Conservation (phyloP, 53 echinoderm and acorn worm genomes). For the Hippasteria phrygiana region DNA sequence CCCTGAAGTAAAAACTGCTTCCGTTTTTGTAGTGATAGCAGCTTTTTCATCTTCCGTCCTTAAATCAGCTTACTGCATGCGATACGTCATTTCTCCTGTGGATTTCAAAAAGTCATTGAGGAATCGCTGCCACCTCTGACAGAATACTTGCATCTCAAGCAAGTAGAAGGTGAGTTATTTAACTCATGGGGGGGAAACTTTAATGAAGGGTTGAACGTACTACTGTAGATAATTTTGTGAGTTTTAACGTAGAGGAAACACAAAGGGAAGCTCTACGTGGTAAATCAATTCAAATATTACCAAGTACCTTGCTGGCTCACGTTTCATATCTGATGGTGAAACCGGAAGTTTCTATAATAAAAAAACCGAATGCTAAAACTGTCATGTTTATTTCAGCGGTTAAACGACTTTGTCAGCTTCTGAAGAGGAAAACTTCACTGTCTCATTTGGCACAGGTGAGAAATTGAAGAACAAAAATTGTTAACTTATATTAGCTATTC, state of each 20-base stretch:
- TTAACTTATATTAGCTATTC: too few relatives aligned
- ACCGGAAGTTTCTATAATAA: too few relatives aligned
- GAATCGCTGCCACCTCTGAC: slow-evolving; percentile 54
- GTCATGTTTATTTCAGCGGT: slow-evolving; percentile 68
- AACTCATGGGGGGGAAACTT: neutral
- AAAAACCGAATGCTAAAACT: too few relatives aligned
- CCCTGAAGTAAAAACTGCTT: too few relatives aligned
- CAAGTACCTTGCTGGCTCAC: too few relatives aligned
- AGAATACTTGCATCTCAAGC: slow-evolving; percentile 56
- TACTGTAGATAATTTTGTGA: neutral
- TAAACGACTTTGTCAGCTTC: slow-evolving; percentile 77
- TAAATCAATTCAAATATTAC: too few relatives aligned
- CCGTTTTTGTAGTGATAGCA: too few relatives aligned
- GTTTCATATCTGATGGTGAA: neutral
- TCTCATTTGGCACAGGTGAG: slow-evolving; percentile 90
- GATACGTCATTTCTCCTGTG: slow-evolving; percentile 84
- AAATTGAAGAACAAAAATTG: neutral
- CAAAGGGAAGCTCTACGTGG: too few relatives aligned
- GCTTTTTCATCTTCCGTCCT: neutral
- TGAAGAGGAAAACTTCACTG: slow-evolving; percentile 88
- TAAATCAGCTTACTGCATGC: slow-evolving; percentile 75
- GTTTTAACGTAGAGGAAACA: neutral
- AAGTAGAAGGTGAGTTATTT: slow-evolving; percentile 65
- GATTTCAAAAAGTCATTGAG: slow-evolving; percentile 66
- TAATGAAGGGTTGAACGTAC: neutral